These are phyloP conservation scores for Euphydryas editha DNA, from an alignment of 2,888 invertebrate species.

Conservation along the genomic window DNA sequence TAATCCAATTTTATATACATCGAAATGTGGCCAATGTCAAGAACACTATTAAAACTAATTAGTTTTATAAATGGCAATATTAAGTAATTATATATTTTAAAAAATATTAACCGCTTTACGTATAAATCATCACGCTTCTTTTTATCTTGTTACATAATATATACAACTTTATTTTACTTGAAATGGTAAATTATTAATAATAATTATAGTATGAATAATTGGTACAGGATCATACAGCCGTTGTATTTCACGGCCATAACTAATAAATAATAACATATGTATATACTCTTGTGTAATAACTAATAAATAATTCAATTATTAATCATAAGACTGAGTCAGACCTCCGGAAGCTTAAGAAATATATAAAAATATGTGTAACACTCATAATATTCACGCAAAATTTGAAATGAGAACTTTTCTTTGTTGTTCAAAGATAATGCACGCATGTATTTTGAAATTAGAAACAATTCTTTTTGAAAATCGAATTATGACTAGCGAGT, in stretches of 20 bases:
- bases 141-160: background rate
- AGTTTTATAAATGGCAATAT: background rate
- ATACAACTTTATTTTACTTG: background rate
- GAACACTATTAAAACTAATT: background rate
- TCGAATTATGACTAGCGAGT: background rate
- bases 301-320: conserved; percentile 31
- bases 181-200: background rate
- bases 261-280: conserved; percentile 26
- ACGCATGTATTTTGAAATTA: background rate
- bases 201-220: conserved; percentile 23
- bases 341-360: conserved; percentile 17
- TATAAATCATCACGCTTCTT: background rate
- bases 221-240: conserved; percentile 21
- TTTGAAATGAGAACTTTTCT: background rate
- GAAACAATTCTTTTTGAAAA: background rate
- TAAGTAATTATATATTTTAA: background rate
- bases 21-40: background rate
- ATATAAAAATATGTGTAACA: conserved; percentile 2
- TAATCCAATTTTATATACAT: background rate
- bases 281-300: conserved; percentile 29
- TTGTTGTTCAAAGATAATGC: background rate
- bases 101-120: background rate
- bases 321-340: conserved; percentile 29
- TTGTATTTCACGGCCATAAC: conserved; percentile 33
- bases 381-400: background rate